phyloP scores from a whole-genome alignment of 2,113 vertebrate species.

The Peromyscus leucopus region DNA sequence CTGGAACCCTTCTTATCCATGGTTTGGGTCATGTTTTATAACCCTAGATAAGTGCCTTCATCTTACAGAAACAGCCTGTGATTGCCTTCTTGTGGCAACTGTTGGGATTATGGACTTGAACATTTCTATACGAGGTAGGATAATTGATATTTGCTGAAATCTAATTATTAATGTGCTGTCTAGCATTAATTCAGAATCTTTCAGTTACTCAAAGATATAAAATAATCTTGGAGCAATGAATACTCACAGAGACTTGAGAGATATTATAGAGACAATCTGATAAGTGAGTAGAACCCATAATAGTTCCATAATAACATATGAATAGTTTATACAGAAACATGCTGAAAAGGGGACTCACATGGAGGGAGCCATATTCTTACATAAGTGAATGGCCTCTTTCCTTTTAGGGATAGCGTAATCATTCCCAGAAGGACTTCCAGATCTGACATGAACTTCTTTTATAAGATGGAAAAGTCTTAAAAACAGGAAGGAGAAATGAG shows the following conservation, averaged over 20 bases:
- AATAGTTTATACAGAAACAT: not conserved
- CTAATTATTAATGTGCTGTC: not conserved
- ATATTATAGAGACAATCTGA: not conserved
- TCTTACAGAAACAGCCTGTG: not conserved
- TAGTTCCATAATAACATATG: not conserved
- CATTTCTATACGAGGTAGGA: not conserved
- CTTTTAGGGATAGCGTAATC: no score
- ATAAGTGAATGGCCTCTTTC: no score
- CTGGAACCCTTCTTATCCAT: not conserved
- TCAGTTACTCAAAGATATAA: not conserved
- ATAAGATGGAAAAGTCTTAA: not conserved
- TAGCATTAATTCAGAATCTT: not conserved
- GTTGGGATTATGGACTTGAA: not conserved
- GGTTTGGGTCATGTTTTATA: not conserved
- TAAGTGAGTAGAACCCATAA: not conserved
- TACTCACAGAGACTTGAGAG: not conserved
- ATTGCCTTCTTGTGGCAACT: not conserved
- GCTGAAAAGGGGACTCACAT: not conserved
- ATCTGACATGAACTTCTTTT: not conserved
- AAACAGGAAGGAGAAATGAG: not conserved
- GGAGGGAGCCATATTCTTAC: no score
- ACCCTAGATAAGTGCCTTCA: not conserved
- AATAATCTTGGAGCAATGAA: not conserved
- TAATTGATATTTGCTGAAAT: not conserved
- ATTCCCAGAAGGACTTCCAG: not conserved